Percentiles rank a stretch among this genome's conserved stretches.
Conservation (phyloP, 2,888 invertebrate genomes). For the Orchesellides sinensis region DNA sequence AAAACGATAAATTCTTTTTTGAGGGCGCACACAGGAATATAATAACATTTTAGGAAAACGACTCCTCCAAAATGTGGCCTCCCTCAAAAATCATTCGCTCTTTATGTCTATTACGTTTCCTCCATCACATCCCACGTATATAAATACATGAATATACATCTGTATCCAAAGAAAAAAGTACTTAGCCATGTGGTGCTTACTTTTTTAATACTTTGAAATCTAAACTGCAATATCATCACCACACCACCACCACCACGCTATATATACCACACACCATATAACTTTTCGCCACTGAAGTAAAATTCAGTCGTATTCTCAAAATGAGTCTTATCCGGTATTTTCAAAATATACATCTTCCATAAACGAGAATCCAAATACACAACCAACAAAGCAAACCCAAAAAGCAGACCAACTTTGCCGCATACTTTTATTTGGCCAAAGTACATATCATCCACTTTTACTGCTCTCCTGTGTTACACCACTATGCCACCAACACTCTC, state of each 20-base stretch:
- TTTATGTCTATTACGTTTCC: slow-evolving; percentile 61
- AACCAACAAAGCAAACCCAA: slow-evolving; percentile 62
- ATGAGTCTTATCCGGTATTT: slow-evolving; percentile 24
- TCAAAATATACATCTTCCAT: slow-evolving; percentile 44
- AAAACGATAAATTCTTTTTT: slow-evolving; percentile 72
- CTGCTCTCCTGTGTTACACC: slow-evolving; percentile 12
- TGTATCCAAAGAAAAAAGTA: too few relatives aligned
- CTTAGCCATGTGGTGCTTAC: slow-evolving; percentile 57
- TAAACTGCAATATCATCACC: slow-evolving; percentile 48
- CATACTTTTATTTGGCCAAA: slow-evolving; percentile 65
- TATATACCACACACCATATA: too few relatives aligned
- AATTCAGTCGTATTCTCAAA: background rate
- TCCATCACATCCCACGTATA: background rate
- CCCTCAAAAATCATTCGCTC: slow-evolving; percentile 73
- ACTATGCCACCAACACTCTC: too few relatives aligned
- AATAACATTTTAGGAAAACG: slow-evolving; percentile 70
- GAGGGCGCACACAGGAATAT: slow-evolving; percentile 35
- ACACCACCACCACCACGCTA: slow-evolving; percentile 20
- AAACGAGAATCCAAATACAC: too few relatives aligned
- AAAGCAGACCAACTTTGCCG: slow-evolving; percentile 58
- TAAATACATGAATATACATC: slow-evolving; percentile 14
- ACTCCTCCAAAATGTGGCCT: slow-evolving; percentile 73
- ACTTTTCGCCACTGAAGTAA: slow-evolving; percentile 16
- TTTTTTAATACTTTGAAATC: slow-evolving; percentile 14
- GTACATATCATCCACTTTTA: slow-evolving; percentile 58